A percentile compares a stretch with the other conserved stretches of the same genome.
phyloP scores from a whole-genome alignment of 2,888 invertebrate species.

The Unio delphinus region DNA sequence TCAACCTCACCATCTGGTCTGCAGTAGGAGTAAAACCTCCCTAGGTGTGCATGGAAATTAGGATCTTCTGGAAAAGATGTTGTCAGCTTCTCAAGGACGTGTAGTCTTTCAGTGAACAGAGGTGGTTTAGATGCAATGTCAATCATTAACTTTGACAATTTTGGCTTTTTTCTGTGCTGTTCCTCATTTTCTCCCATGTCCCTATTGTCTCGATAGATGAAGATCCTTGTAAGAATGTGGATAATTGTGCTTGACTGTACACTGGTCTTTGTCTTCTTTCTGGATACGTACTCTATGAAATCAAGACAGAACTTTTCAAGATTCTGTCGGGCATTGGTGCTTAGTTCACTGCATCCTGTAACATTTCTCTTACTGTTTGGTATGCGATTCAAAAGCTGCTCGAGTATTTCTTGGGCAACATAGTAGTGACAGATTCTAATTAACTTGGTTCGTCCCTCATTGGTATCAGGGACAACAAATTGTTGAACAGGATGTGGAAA shows the following conservation, averaged over 20 bases:
- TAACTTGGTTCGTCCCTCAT: conserved; percentile 18
- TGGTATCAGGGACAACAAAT: conserved; percentile 25
- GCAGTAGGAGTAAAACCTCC: conserved; percentile 34
- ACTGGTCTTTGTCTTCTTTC: conserved; percentile 22
- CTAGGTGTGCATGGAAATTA: conserved; percentile 35
- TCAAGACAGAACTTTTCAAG: conserved; percentile 25
- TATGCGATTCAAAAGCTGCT: conserved; percentile 21
- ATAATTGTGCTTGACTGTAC: conserved; percentile 15
- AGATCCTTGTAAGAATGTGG: conserved; percentile 34
- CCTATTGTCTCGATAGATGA: conserved; percentile 39
- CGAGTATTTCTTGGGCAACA: conserved; percentile 41
- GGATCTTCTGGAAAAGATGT: conserved; percentile 34
- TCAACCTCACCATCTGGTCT: conserved; percentile 26
- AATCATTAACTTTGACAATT: conserved; percentile 31
- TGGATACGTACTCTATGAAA: conserved; percentile 32
- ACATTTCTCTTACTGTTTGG: not conserved
- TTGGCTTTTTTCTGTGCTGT: conserved; percentile 16
- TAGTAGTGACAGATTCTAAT: conserved; percentile 37
- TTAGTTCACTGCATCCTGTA: conserved; percentile 10
- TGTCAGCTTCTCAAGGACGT: conserved; percentile 29
- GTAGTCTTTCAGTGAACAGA: conserved; percentile 34
- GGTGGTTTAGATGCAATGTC: conserved; percentile 35
- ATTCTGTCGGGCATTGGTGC: conserved; percentile 23
- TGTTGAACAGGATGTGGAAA: conserved; percentile 21
- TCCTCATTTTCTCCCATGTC: conserved; percentile 31